A percentile compares a stretch with the other conserved stretches of the same genome.
Evolutionary conservation across 2,888 invertebrate genomes (phyloP).

Genomic region (Falcaria lacertinaria): DNA sequence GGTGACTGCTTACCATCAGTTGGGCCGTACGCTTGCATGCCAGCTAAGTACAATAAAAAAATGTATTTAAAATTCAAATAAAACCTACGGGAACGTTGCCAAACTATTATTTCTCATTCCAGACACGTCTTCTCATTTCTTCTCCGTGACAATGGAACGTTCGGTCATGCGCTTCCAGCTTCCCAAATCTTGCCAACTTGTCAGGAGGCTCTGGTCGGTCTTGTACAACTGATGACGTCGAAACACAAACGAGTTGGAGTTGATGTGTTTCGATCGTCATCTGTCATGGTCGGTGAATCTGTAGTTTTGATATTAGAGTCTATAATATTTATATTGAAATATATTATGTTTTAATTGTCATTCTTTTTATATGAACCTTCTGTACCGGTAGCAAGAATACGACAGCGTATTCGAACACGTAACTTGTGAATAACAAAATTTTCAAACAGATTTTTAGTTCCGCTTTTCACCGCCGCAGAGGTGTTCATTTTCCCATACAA

Average conservation of each 20-base stretch:
- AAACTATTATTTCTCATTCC: slow-evolving; percentile 7
- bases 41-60: too few relatives aligned
- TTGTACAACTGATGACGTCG: slow-evolving; percentile 66
- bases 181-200: slow-evolving; percentile 81
- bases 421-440: too few relatives aligned
- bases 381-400: too few relatives aligned
- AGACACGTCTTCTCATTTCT: slow-evolving; percentile 55
- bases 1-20: too few relatives aligned
- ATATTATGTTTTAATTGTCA: background rate
- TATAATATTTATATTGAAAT: slow-evolving; percentile 2
- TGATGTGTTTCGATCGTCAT: slow-evolving; percentile 19
- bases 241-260: slow-evolving; percentile 29
- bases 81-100: too few relatives aligned
- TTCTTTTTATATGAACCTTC: background rate
- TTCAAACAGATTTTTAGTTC: too few relatives aligned
- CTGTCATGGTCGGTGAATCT: background rate
- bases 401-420: too few relatives aligned
- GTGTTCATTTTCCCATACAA: too few relatives aligned
- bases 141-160: slow-evolving; percentile 82
- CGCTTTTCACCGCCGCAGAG: too few relatives aligned
- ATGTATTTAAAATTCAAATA: too few relatives aligned
- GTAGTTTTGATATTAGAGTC: background rate
- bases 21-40: too few relatives aligned
- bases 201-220: slow-evolving; percentile 77
- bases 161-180: slow-evolving; percentile 84